Conservation (phyloP, 2,113 vertebrate species). For the Ahaetulla prasina region DNA sequence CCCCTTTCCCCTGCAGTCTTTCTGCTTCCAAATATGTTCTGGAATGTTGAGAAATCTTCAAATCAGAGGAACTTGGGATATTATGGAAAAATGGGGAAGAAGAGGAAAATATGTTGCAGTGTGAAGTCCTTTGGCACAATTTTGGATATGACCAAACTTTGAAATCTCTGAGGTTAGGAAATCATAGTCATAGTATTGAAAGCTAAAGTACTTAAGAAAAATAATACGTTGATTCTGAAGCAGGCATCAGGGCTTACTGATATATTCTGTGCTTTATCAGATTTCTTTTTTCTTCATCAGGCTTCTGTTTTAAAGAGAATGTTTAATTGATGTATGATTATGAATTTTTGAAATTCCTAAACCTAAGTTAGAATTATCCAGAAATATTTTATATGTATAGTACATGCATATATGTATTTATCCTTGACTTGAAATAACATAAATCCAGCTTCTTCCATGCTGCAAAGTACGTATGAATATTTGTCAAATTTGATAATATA, state of each 20-base stretch:
- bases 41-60: not conserved
- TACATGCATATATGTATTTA: constrained; percentile 23
- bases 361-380: not conserved
- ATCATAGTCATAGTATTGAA: not conserved
- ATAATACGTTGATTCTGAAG: not conserved
- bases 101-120: not conserved
- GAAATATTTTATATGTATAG: not conserved
- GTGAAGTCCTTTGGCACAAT: not conserved
- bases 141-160: not conserved
- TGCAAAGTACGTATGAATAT: constrained; percentile 89
- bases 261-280: not conserved
- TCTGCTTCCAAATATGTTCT: not conserved
- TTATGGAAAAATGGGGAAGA: not conserved
- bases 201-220: not conserved
- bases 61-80: not conserved
- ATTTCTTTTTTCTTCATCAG: not conserved
- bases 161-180: not conserved
- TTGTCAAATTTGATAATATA: not conserved
- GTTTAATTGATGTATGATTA: not conserved
- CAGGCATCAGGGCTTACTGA: not conserved
- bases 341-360: constrained; percentile 13
- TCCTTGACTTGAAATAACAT: constrained; percentile 75
- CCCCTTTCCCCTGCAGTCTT: no score
- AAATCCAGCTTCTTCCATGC: constrained; percentile 90
- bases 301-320: not conserved